These are phyloP conservation scores for Rhagophthalmus giganteus DNA, from an alignment of 2,888 invertebrate genomes.

Conservation along the genomic window DNA sequence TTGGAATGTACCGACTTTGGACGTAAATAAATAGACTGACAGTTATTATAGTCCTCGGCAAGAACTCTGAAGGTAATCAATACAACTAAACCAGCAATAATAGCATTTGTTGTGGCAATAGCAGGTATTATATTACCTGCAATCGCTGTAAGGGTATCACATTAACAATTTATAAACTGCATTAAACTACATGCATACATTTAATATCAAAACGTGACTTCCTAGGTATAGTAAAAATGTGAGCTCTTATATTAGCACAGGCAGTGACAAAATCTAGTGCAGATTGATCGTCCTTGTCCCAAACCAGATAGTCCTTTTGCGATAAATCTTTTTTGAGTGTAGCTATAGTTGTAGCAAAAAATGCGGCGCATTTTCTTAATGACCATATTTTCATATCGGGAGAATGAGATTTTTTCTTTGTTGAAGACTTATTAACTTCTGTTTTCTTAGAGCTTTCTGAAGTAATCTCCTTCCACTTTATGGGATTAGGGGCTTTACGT, in stretches of 20 bases:
- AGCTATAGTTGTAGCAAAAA: conserved; percentile 71
- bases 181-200: conserved; percentile 63
- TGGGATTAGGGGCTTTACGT: conserved; percentile 80
- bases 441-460: conserved; percentile 20
- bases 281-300: conserved; percentile 96
- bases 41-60: conserved; percentile 64
- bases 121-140: conserved; percentile 99
- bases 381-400: conserved; percentile 52
- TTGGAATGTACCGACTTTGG: conserved; percentile 74
- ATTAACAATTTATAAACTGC: neutral
- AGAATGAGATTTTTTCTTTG: too few relatives aligned
- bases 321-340: conserved; percentile 64
- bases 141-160: conserved; percentile 86
- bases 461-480: conserved; percentile 67
- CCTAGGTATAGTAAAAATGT: conserved; percentile 84
- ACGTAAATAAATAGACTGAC: conserved; percentile 77
- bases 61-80: conserved; percentile 82
- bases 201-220: conserved; percentile 94
- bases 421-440: too few relatives aligned
- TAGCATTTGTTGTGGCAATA: conserved; percentile 98
- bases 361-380: conserved; percentile 55
- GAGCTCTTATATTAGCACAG: conserved; percentile 89
- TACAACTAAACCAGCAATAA: conserved; percentile 95
- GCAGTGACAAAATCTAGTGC: conserved; percentile 97
- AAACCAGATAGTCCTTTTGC: conserved; percentile 74